Base-by-base conservation (phyloP, 64 coral and sea anemone species). In the Montipora cactus region DNA sequence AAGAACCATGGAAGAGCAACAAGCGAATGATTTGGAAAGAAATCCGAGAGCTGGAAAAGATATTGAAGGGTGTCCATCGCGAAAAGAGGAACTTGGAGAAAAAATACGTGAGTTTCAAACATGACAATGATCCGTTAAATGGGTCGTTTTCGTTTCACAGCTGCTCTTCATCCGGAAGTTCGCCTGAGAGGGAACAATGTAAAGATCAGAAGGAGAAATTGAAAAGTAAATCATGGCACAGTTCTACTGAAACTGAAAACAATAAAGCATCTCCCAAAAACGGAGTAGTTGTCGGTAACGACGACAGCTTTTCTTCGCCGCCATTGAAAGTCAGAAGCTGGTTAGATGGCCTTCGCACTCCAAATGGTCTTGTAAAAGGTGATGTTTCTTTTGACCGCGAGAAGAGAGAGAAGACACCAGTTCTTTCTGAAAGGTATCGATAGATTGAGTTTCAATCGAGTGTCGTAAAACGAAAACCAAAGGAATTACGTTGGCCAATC, bases 1-100 rank as follows among this genome's bases (percentile, higher is more conserved):
- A 74, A 5, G 95, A 96, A 49, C 91, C 81, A 9, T 83, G 50
- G 51, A 92, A 81, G 58, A 92, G 53, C 20, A 98, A 98, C 71
- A 98, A 95, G 79, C 91, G 89, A 67, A 87, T 95, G 81, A 95
- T 98, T 22, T 98, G 96, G 96, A 75, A 82, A 44, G 96, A 98
- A 59, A 98, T 98, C 47, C 93, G 96, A 21, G 96, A 98, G 74
- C 78, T 98, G 1, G 96, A 98, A 64, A 98, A 89, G 49, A 98
- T 98, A 49, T 19, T 98, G 4, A 98, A 98, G 76, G 96, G 95
- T 72, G 96, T 98, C 5, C 96, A 98, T 49, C 91, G 91, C 64
- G 96, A 98, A 52, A 98, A 98, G 50, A 83, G 83, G 79, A 98
- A 79, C 51, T 89, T 98, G 61, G 96, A 98, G 70, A 98, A 94